A percentile compares a stretch with the other conserved stretches of the same genome.
phyloP scores from a whole-genome alignment of 2,888 invertebrate species.

The Nomada ferruginata region DNA sequence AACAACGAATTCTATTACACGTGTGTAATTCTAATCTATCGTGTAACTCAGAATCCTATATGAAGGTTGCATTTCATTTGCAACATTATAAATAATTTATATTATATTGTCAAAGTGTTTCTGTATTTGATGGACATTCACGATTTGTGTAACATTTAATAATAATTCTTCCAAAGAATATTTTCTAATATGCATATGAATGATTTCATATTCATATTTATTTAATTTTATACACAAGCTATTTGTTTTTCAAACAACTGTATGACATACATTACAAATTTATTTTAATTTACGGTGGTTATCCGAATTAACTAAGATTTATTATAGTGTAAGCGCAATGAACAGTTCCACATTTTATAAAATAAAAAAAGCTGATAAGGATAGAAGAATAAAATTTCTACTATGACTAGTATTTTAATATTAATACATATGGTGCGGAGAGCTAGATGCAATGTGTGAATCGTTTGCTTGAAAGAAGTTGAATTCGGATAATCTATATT shows the following conservation, averaged over 20 bases:
- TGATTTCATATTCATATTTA: slow-evolving; percentile 5
- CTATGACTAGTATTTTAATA: slow-evolving; percentile 21
- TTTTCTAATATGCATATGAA: slow-evolving; percentile 3
- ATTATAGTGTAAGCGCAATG: not conserved
- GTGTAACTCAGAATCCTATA: slow-evolving; percentile 20
- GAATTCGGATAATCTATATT: slow-evolving; percentile 48
- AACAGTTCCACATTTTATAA: slow-evolving; percentile 11
- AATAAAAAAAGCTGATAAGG: slow-evolving; percentile 5
- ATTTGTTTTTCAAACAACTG: slow-evolving; percentile 6
- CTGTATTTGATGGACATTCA: slow-evolving; percentile 7
- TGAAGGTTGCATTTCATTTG: slow-evolving; percentile 21
- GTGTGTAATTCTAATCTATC: slow-evolving; percentile 29
- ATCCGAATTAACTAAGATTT: slow-evolving; percentile 47
- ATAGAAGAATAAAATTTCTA: not conserved
- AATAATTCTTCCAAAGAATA: slow-evolving; percentile 49
- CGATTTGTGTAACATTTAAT: slow-evolving; percentile 21
- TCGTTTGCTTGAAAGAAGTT: not conserved
- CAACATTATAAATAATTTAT: slow-evolving; percentile 36
- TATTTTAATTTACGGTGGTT: slow-evolving; percentile 18
- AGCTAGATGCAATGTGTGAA: not conserved
- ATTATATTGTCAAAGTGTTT: slow-evolving; percentile 23
- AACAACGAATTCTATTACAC: slow-evolving; percentile 53
- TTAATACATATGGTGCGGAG: not conserved
- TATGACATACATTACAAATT: slow-evolving; percentile 12
- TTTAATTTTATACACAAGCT: not conserved